Evolutionary conservation across 2,797 vertebrate genomes (phyloP).

Genomic region (Sebastolobus alascanus): DNA sequence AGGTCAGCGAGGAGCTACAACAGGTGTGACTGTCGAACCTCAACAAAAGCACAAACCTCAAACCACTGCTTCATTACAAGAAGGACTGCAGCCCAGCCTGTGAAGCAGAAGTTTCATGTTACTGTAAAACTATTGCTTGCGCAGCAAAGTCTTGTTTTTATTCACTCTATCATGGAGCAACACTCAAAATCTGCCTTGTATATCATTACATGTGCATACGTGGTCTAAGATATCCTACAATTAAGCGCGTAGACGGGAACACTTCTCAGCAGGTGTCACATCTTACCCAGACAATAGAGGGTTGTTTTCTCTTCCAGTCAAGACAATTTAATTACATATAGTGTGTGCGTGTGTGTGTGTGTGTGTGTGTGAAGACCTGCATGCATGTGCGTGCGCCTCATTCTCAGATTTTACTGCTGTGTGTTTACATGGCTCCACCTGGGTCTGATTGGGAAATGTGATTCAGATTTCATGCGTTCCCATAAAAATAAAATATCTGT

Average conservation of each 20-base stretch:
- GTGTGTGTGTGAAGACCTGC: background rate
- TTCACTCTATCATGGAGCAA: constrained; percentile 18
- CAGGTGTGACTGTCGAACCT: constrained; percentile 37
- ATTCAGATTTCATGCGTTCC: constrained; percentile 77
- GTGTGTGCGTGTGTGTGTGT: background rate
- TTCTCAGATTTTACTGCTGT: constrained; percentile 51
- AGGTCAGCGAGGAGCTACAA: background rate
- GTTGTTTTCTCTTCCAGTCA: constrained; percentile 57
- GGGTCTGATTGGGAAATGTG: constrained; percentile 71
- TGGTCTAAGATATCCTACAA: constrained; percentile 31
- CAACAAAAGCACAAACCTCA: constrained; percentile 1
- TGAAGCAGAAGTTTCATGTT: constrained; percentile 34
- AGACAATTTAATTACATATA: constrained; percentile 32
- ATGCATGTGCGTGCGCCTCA: constrained; percentile 6
- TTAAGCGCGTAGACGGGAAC: constrained; percentile 30
- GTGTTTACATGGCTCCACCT: constrained; percentile 74
- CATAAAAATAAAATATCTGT: constrained; percentile 79
- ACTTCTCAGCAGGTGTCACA: constrained; percentile 48
- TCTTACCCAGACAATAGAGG: constrained; percentile 47
- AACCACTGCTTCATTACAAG: constrained; percentile 7
- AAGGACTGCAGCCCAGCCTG: background rate
- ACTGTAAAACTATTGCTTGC: constrained; percentile 37
- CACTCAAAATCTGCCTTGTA: background rate
- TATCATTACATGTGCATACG: constrained; percentile 30
- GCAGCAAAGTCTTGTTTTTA: constrained; percentile 36